Evolutionary conservation across 2,113 vertebrate species (phyloP).

Genomic region (Atherinomorus stipes): DNA sequence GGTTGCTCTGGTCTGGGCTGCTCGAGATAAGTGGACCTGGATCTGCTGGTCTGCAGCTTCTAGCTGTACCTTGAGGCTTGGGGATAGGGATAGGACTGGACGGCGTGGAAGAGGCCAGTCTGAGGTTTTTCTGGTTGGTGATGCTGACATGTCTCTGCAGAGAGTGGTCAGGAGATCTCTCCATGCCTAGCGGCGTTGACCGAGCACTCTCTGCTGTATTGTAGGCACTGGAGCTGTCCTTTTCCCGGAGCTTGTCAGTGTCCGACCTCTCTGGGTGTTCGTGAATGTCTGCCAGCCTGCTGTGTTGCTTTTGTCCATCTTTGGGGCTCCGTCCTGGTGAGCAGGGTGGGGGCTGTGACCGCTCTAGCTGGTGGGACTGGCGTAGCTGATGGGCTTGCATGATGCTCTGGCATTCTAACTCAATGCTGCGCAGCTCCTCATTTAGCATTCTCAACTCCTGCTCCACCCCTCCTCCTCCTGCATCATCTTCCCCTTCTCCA

Average conservation of each 20-base stretch:
- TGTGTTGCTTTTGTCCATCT: conserved; percentile 68
- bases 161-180: conserved; percentile 90
- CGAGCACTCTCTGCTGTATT: conserved; percentile 95
- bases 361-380: conserved; percentile 72
- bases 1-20: conserved; percentile 82
- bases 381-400: conserved; percentile 93
- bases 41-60: conserved; percentile 77
- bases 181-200: conserved; percentile 89
- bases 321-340: conserved; percentile 62
- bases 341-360: conserved; percentile 8
- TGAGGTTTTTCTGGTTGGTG: conserved; percentile 92
- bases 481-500: conserved; percentile 29
- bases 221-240: conserved; percentile 96
- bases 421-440: conserved; percentile 94
- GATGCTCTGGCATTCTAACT: conserved; percentile 95
- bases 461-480: conserved; percentile 81
- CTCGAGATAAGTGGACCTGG: conserved; percentile 80
- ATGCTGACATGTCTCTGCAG: conserved; percentile 88
- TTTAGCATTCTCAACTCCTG: conserved; percentile 94
- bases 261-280: conserved; percentile 90
- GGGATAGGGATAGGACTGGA: conserved; percentile 65
- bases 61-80: conserved; percentile 69
- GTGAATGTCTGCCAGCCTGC: conserved; percentile 89
- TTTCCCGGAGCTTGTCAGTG: conserved; percentile 76
- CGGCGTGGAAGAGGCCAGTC: conserved; percentile 58